Base-by-base conservation (phyloP, 2,888 invertebrate genomes). In the Eupithecia inturbata region DNA sequence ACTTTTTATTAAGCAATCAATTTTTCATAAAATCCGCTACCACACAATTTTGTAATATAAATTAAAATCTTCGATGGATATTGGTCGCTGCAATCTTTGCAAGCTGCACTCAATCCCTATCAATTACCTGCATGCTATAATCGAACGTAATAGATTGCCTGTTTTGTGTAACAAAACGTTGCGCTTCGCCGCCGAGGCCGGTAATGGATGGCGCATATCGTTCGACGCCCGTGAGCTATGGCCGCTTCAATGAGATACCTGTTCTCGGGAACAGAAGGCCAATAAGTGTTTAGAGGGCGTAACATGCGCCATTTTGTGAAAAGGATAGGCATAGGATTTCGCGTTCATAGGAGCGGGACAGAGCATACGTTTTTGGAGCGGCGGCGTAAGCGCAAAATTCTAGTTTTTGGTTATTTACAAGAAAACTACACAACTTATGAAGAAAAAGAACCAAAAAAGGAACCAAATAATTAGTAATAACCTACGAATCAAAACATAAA, bases 181-280 rank as follows among this genome's bases (percentile, higher is more conserved):
- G 39, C 70, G 60, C 71, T 70, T 36, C 67, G 39, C 60, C 67
- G 49, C 72, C 60, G 71, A 71, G 70, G 73, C 74, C 72, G 73
- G 77, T 79, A 79, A 79, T 79, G 76, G 78, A 77, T 74, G 67
- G 73, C 74, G 60, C 63, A 70, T 67, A 77, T 67, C 75, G 75
- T 74, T 77, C 75, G 67, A 64, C 73, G 71, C 70, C 70, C 60
- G 71, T 76, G 76, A 79, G 73, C 72, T 72, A 77, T 72, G 49
- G 73, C 72, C 69, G 16, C 71, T 26, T 75, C 70, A 66, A 64
- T 62, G 41, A 72, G 63, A 70, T 64, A 26, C 57, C 14, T 57
- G 22, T 53, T 53, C 53, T 53, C 3, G 53, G 14, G 41, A 26
- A 41, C 57, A 66, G 41, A 64, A 71, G 31, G 62, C 62, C 33